A percentile compares a stretch with the other conserved stretches of the same genome.
Evolutionary conservation across 2,797 vertebrate genomes (phyloP).

Genomic region (Peromyscus melanophrys): DNA sequence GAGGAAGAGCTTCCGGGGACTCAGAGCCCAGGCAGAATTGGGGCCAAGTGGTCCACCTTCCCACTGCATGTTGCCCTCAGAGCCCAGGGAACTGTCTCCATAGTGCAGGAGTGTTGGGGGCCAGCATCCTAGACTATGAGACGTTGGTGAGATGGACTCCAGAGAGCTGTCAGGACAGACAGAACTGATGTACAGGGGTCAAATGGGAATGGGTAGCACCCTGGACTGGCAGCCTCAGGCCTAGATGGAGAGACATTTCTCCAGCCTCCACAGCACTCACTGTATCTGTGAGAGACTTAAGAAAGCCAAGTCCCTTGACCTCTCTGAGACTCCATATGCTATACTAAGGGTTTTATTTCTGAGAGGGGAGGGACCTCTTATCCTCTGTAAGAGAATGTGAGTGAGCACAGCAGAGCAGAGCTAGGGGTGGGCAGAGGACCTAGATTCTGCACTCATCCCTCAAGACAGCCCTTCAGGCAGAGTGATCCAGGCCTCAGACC

Average conservation of each 20-base stretch:
- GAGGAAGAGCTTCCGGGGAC: neutral
- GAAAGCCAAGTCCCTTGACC: neutral
- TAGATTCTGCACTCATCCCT: neutral
- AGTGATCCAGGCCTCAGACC: neutral
- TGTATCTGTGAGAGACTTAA: neutral
- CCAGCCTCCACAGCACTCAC: neutral
- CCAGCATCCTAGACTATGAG: neutral
- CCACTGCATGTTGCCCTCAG: accelerated
- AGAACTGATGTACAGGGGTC: neutral
- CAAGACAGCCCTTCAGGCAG: neutral
- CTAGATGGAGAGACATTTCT: accelerated
- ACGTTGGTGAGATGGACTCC: neutral
- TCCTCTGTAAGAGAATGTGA: neutral
- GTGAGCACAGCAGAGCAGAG: neutral
- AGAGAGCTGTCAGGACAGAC: neutral
- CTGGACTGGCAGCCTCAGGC: neutral
- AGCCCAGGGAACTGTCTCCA: too few species aligned
- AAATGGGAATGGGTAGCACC: accelerated
- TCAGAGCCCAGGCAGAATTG: neutral
- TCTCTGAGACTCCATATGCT: neutral
- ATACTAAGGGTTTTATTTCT: neutral
- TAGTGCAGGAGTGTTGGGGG: accelerated
- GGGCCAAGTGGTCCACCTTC: neutral
- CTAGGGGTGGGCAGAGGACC: neutral
- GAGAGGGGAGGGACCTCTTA: neutral